phyloP scores from a whole-genome alignment of 2,113 vertebrate genomes.

The Phodopus roborovskii region DNA sequence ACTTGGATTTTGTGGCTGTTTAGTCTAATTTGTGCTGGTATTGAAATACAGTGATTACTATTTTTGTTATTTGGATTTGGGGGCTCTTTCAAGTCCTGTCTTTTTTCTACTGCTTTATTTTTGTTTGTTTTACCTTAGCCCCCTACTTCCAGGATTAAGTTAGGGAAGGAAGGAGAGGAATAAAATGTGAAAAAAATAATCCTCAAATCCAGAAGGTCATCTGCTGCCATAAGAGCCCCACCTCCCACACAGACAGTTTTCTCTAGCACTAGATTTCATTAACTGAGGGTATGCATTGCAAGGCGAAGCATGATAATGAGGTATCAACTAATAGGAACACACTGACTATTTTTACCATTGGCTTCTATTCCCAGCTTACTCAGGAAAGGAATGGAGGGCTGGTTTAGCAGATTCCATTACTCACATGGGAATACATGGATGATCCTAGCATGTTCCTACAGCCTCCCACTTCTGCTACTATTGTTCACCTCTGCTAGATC shows the following conservation, averaged over 20 bases:
- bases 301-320: slow-evolving; percentile 70
- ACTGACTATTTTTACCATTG: slow-evolving; percentile 69
- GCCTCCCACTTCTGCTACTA: no score
- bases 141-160: neutral
- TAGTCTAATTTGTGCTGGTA: slow-evolving; percentile 86
- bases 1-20: slow-evolving; percentile 84
- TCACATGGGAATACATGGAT: neutral
- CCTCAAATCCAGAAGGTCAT: neutral
- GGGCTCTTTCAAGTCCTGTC: slow-evolving; percentile 69
- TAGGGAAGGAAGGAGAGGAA: neutral
- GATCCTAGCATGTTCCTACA: neutral
- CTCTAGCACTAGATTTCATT: slow-evolving; percentile 77
- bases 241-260: slow-evolving; percentile 1
- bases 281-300: slow-evolving; percentile 61
- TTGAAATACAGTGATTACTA: slow-evolving; percentile 83
- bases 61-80: slow-evolving; percentile 72
- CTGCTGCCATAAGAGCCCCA: neutral
- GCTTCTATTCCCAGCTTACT: slow-evolving; percentile 46
- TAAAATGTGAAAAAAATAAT: neutral
- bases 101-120: slow-evolving; percentile 9
- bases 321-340: slow-evolving; percentile 77
- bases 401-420: neutral
- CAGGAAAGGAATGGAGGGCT: neutral
- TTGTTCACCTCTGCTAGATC: neutral
- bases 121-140: neutral